Evolutionary conservation across 1,140 invertebrate genomes (phyloP).

Genomic region (Formica selysi): DNA sequence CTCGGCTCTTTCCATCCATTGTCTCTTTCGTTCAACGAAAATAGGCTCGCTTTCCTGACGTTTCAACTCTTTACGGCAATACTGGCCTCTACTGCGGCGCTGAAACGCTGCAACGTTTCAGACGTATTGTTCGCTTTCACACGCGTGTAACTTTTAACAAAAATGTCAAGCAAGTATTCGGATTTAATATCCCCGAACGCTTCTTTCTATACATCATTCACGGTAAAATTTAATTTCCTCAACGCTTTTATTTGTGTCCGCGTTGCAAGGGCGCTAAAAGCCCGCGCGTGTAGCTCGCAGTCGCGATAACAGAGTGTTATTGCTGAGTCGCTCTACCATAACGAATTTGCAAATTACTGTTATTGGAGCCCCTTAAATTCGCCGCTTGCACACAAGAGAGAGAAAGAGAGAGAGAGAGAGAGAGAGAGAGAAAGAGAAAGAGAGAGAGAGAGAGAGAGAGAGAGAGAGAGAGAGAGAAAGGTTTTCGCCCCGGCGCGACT

Average conservation of each 20-base stretch:
- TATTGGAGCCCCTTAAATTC: conserved; percentile 57
- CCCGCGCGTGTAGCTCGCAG: conserved; percentile 10
- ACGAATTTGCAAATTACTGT: conserved; percentile 61
- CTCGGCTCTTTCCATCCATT: conserved; percentile 39
- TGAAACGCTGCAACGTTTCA: conserved; percentile 4
- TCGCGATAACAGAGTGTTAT: conserved; percentile 39
- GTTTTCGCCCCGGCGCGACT: conserved; percentile 54
- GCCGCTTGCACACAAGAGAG: conserved; percentile 36
- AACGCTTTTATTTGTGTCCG: conserved; percentile 6
- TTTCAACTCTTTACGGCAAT: conserved; percentile 21
- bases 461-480: conserved; percentile 4
- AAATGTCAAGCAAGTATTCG: conserved; percentile 23
- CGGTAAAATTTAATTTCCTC: conserved; percentile 39
- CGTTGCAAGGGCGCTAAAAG: conserved; percentile 21
- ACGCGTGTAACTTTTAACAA: conserved; percentile 19
- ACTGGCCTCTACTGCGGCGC: background rate
- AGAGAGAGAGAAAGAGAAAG: too few relatives aligned
- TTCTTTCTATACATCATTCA: conserved; percentile 32
- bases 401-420: background rate
- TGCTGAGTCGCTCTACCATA: conserved; percentile 43
- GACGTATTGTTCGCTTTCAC: background rate
- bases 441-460: background rate
- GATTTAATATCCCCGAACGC: conserved; percentile 31
- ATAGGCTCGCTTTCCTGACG: conserved; percentile 13
- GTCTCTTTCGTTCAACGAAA: conserved; percentile 28